phyloP scores from a whole-genome alignment of 2,888 invertebrate genomes.

The Criorhina ranunculi region DNA sequence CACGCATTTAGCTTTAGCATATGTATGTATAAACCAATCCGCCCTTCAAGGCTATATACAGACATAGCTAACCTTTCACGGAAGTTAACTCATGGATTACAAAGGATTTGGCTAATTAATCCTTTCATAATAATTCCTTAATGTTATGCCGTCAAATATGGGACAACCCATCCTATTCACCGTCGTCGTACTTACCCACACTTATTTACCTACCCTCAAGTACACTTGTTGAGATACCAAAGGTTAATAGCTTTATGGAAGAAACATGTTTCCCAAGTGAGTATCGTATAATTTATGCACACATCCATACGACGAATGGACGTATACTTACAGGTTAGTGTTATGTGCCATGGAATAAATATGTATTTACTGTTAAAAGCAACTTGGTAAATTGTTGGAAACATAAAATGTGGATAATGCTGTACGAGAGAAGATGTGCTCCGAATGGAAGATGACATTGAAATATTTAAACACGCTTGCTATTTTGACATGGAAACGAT shows the following conservation, averaged over 20 bases:
- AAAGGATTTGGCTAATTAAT: not conserved
- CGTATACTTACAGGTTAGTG: not conserved
- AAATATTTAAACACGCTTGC: slow-evolving; percentile 7
- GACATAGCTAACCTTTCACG: not conserved
- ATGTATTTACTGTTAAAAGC: slow-evolving; percentile 4
- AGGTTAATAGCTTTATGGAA: slow-evolving; percentile 21
- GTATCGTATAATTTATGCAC: slow-evolving; percentile 12
- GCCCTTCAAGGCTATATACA: not conserved
- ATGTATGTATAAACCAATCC: not conserved
- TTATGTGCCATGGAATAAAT: slow-evolving; percentile 9
- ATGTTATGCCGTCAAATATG: not conserved
- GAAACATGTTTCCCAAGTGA: slow-evolving; percentile 9
- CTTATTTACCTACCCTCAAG: not conserved
- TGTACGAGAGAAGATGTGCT: not conserved
- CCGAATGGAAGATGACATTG: not conserved
- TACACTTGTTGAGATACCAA: slow-evolving; percentile 10
- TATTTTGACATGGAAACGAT: slow-evolving; percentile 75
- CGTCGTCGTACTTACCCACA: not conserved
- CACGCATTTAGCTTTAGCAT: no score
- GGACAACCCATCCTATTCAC: not conserved
- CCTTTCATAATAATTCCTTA: not conserved
- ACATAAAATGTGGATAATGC: not conserved
- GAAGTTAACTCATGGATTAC: not conserved
- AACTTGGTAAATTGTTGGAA: slow-evolving; percentile 2
- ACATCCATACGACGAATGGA: not conserved